phyloP scores from a whole-genome alignment of 2,888 invertebrate genomes.

The Rugalucina vietnamica region DNA sequence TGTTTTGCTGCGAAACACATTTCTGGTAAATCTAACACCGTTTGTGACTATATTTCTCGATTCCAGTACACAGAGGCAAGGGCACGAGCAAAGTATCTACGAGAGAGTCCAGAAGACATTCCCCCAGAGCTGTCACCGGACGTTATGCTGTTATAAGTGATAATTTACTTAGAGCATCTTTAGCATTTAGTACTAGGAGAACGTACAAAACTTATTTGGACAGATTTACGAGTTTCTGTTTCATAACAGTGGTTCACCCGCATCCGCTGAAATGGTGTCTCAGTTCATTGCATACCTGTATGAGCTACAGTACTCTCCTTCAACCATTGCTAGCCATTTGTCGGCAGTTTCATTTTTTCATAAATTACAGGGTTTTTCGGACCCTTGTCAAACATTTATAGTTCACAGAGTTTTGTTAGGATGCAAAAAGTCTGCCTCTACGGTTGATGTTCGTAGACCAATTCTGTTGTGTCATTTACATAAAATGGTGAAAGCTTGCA shows the following conservation, averaged over 20 bases:
- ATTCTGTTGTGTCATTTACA: too few species aligned
- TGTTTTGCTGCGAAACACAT: slow-evolving; percentile 24
- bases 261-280: background rate
- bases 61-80: slow-evolving; percentile 31
- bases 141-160: background rate
- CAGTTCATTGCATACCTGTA: background rate
- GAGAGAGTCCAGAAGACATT: slow-evolving; percentile 1
- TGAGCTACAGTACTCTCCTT: background rate
- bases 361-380: background rate
- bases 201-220: background rate
- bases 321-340: background rate
- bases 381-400: background rate
- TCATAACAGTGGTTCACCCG: background rate
- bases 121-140: slow-evolving; percentile 7
- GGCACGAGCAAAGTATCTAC: slow-evolving; percentile 21
- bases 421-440: background rate
- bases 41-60: slow-evolving; percentile 36
- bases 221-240: background rate
- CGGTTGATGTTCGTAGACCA: too few species aligned
- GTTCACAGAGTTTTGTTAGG: background rate
- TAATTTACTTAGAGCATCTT: background rate
- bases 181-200: background rate
- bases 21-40: slow-evolving; percentile 9
- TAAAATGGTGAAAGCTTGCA: too few species aligned
- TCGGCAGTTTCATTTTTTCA: slow-evolving; percentile 1